phyloP scores from a whole-genome alignment of 2,888 invertebrate genomes.

The Litoditis marina region DNA sequence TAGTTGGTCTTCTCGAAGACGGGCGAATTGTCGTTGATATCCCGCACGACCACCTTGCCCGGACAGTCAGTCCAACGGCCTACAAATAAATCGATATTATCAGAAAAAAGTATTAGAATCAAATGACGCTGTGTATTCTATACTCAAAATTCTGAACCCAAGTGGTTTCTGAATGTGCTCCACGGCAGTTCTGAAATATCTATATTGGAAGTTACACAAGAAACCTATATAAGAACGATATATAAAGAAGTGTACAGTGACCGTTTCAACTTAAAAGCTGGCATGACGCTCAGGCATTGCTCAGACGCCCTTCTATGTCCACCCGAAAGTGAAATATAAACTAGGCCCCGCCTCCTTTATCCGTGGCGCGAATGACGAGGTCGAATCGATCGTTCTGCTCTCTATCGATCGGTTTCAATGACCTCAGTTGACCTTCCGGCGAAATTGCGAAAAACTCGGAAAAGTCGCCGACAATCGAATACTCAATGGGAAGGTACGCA shows the following conservation, averaged over 20 bases:
- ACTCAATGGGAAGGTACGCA: not conserved
- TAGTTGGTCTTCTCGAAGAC: constrained; percentile 32
- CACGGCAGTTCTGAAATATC: no score
- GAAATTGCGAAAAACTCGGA: constrained; percentile 30
- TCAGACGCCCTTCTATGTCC: not conserved
- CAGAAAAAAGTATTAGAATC: no score
- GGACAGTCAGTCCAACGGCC: constrained; percentile 23
- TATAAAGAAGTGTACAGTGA: no score
- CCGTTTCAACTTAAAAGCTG: no score
- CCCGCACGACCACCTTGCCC: constrained; percentile 51
- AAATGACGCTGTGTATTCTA: no score
- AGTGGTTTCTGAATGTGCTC: no score
- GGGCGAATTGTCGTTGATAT: constrained; percentile 59
- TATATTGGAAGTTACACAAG: no score
- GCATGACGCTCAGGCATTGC: no score
- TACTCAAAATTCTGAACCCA: no score
- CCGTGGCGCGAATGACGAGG: constrained; percentile 34
- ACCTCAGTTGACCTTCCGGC: constrained; percentile 23
- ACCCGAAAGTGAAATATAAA: not conserved
- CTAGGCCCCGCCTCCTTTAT: constrained; percentile 21
- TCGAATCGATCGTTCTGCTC: constrained; percentile 31
- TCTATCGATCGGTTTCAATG: constrained; percentile 29
- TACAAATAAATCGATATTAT: no score
- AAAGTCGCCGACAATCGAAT: constrained; percentile 15
- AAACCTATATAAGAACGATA: no score